These are phyloP conservation scores for Salarias fasciatus DNA, from an alignment of 2,797 vertebrate genomes.

Conservation along the genomic window DNA sequence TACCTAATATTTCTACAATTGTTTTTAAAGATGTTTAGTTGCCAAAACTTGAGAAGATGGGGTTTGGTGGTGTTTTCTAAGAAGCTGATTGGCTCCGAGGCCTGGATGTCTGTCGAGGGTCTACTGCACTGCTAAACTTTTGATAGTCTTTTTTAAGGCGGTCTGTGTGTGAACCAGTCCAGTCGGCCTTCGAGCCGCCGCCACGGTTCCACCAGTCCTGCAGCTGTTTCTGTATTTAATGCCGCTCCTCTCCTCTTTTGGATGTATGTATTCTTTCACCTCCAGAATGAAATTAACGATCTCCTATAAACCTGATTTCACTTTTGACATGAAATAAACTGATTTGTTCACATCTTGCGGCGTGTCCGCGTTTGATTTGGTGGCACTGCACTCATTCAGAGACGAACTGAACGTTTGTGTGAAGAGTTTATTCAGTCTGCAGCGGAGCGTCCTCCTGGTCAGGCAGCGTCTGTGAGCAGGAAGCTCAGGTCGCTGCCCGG, in stretches of 20 bases:
- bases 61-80: too few species aligned
- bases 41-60: too few species aligned
- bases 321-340: slow-evolving; percentile 63
- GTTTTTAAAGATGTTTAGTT: too few species aligned
- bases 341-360: slow-evolving; percentile 53
- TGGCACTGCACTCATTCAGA: too few species aligned
- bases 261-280: slow-evolving; percentile 64
- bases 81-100: background rate
- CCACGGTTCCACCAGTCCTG: too few species aligned
- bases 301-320: slow-evolving; percentile 50
- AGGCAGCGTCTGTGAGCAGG: slow-evolving; percentile 72
- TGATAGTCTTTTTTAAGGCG: too few species aligned
- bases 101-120: too few species aligned
- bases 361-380: slow-evolving; percentile 1
- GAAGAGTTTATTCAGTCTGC: slow-evolving; percentile 25
- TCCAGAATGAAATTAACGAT: slow-evolving; percentile 32
- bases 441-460: slow-evolving; percentile 20
- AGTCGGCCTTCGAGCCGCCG: too few species aligned
- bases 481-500: slow-evolving; percentile 88
- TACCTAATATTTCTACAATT: too few species aligned
- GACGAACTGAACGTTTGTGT: too few species aligned
- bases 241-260: slow-evolving; percentile 34
- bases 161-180: too few species aligned
- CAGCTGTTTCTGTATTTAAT: slow-evolving; percentile 37
- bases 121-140: too few species aligned